Conservation (phyloP, 2,888 invertebrate genomes). For the Oscheius myriophilus region DNA sequence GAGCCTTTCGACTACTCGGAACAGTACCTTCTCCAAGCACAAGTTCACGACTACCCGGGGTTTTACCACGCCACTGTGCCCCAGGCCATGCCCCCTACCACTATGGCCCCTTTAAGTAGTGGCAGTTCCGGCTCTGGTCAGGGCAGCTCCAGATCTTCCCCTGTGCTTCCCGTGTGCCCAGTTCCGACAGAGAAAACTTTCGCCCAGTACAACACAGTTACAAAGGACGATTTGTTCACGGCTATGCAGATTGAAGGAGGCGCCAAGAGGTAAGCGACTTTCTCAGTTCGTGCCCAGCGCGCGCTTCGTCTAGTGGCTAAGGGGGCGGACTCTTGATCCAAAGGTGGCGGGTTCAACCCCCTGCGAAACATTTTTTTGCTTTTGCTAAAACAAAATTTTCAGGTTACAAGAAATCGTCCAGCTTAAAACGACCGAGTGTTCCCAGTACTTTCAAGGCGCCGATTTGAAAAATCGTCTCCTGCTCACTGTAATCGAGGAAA, state of each 20-base stretch:
- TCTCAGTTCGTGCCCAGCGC: background rate
- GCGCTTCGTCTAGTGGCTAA: constrained; percentile 1
- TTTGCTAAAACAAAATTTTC: background rate
- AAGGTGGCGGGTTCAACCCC: too few species aligned
- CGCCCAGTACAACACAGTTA: constrained; percentile 59
- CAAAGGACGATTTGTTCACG: constrained; percentile 35
- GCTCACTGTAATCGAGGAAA: constrained; percentile 52
- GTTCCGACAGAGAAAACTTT: constrained; percentile 67
- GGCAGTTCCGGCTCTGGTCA: constrained; percentile 35
- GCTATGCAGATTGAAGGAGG: constrained; percentile 12
- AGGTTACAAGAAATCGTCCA: constrained; percentile 1
- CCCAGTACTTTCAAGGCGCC: background rate
- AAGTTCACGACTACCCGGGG: constrained; percentile 41
- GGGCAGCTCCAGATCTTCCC: constrained; percentile 47
- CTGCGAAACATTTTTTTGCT: constrained; percentile 6
- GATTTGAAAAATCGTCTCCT: constrained; percentile 36
- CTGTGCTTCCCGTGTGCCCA: constrained; percentile 65
- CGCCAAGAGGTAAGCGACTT: background rate
- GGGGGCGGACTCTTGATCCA: background rate
- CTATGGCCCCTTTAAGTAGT: background rate
- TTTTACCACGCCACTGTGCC: constrained; percentile 35
- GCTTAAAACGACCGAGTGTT: background rate
- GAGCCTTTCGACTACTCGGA: constrained; percentile 56
- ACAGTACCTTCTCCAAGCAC: constrained; percentile 33
- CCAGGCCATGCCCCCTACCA: constrained; percentile 43